These are phyloP conservation scores for Paedocypris micromegethes DNA, from an alignment of 2,797 vertebrate species.

Conservation along the genomic window DNA sequence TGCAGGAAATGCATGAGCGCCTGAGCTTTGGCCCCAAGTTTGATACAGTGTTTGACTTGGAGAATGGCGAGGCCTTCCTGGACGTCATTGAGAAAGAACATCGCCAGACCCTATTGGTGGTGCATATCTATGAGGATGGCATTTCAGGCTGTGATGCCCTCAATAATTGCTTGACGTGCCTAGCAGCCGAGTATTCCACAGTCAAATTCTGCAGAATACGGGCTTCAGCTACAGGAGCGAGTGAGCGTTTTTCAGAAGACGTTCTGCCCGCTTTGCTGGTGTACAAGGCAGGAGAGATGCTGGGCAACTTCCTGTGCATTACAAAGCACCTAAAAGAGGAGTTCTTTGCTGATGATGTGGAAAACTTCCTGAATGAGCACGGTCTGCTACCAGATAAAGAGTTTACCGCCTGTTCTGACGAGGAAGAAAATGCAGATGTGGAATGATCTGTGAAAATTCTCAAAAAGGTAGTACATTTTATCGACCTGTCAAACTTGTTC, in stretches of 20 bases:
- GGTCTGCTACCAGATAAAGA: slow-evolving; percentile 89
- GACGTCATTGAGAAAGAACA: slow-evolving; percentile 90
- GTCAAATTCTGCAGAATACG: slow-evolving; percentile 96
- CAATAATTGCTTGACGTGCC: slow-evolving; percentile 82
- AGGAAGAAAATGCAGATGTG: slow-evolving; percentile 66
- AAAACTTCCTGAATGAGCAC: slow-evolving; percentile 91
- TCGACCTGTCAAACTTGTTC: slow-evolving; percentile 1
- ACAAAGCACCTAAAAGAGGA: slow-evolving; percentile 84
- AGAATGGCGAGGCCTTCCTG: slow-evolving; percentile 79
- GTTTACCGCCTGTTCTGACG: slow-evolving; percentile 61
- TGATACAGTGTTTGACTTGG: slow-evolving; percentile 80
- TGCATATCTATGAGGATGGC: slow-evolving; percentile 85
- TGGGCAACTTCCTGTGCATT: slow-evolving; percentile 89
- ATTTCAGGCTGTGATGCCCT: slow-evolving; percentile 84
- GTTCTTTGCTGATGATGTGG: slow-evolving; percentile 91
- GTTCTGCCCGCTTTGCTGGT: slow-evolving; percentile 87
- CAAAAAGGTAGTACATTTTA: neutral
- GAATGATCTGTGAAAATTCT: slow-evolving; percentile 42
- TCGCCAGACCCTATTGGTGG: slow-evolving; percentile 81
- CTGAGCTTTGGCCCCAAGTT: slow-evolving; percentile 92
- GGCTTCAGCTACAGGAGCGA: slow-evolving; percentile 80
- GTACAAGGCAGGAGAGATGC: slow-evolving; percentile 91
- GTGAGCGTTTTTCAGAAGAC: slow-evolving; percentile 83
- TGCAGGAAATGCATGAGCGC: slow-evolving; percentile 95
- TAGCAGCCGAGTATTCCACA: slow-evolving; percentile 79